These are phyloP conservation scores for Apus apus DNA, from an alignment of 2,113 vertebrate genomes.

Conservation along the genomic window DNA sequence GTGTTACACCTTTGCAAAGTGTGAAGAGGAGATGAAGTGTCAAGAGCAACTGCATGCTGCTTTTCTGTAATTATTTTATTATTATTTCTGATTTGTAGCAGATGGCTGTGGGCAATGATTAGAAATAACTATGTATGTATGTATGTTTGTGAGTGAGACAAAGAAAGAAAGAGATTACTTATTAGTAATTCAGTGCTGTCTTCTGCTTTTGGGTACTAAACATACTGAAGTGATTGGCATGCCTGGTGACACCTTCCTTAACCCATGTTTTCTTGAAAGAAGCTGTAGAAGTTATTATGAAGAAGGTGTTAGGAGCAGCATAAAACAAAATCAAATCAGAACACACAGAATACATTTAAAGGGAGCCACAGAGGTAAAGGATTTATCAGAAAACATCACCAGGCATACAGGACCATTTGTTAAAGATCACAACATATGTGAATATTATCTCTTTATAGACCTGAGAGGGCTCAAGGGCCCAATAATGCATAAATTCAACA, in stretches of 20 bases:
- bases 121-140: neutral
- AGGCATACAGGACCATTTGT: neutral
- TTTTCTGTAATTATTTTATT: constrained; percentile 51
- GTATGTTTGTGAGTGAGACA: neutral
- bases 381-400: neutral
- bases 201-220: neutral
- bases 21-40: constrained; percentile 31
- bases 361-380: neutral
- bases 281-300: neutral
- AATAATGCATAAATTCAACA: neutral
- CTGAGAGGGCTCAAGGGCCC: neutral
- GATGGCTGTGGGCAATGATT: constrained; percentile 11
- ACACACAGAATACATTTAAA: neutral
- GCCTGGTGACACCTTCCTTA: neutral
- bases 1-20: neutral
- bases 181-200: neutral
- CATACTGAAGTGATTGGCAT: neutral
- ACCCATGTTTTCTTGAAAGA: neutral
- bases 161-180: neutral
- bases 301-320: neutral
- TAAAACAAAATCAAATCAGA: constrained; percentile 5
- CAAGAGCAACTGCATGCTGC: neutral
- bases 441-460: neutral
- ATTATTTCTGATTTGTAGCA: constrained; percentile 27
- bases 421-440: neutral